phyloP scores from a whole-genome alignment of 2,113 vertebrate genomes.

The Vireo altiloquus region DNA sequence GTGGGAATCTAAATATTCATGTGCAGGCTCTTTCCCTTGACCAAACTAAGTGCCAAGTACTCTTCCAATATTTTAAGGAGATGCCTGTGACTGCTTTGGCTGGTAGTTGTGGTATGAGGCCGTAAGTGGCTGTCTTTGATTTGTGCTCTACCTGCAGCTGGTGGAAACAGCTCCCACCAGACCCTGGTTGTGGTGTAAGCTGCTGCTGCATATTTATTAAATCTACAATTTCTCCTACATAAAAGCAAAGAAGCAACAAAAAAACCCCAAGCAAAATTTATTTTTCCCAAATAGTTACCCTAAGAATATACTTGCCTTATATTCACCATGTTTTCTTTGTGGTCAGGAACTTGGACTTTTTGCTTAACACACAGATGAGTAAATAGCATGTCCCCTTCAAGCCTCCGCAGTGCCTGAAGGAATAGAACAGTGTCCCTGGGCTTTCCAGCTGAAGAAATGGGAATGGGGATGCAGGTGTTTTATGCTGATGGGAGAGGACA shows the following conservation, averaged over 20 bases:
- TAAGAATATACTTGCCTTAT: background rate
- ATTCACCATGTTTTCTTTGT: background rate
- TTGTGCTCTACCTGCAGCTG: background rate
- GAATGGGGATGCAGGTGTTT: background rate
- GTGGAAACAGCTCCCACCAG: background rate
- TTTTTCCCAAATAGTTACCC: background rate
- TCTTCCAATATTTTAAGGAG: background rate
- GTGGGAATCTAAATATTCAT: background rate
- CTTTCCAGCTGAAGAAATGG: background rate
- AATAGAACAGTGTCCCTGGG: background rate
- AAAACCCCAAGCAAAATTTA: fast-evolving
- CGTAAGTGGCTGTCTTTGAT: fast-evolving
- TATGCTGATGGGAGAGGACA: background rate
- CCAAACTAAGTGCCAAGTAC: background rate
- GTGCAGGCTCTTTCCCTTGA: background rate
- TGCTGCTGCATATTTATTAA: background rate
- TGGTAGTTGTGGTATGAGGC: background rate
- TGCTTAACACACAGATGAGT: background rate
- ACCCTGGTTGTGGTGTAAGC: background rate
- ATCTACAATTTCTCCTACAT: background rate
- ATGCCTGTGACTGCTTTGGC: background rate
- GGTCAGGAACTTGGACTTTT: background rate
- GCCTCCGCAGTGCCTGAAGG: background rate
- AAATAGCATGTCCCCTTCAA: background rate
- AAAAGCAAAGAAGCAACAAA: background rate